phyloP scores from a whole-genome alignment of 2,797 vertebrate genomes.

The Otolemur crassicaudatus region DNA sequence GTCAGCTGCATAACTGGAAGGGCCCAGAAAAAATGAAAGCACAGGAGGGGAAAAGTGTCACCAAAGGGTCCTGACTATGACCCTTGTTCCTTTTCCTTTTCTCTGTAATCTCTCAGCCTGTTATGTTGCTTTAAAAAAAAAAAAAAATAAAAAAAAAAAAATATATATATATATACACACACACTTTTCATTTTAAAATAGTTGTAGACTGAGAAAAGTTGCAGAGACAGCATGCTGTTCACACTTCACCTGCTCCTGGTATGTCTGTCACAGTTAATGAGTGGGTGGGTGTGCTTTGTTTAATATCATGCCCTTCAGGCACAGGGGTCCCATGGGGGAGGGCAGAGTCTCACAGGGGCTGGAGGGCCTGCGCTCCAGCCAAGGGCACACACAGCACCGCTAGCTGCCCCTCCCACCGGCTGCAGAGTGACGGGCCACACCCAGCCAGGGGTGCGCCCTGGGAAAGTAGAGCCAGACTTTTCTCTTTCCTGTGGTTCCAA shows the following conservation, averaged over 20 bases:
- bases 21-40: neutral
- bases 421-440: neutral
- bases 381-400: neutral
- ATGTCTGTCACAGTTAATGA: neutral
- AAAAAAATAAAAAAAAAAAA: no score
- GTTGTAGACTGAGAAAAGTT: neutral
- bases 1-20: neutral
- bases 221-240: neutral
- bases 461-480: neutral
- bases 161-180: no score
- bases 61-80: neutral
- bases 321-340: neutral
- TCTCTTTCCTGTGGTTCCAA: neutral
- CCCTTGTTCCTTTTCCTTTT: neutral
- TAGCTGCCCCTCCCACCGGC: neutral
- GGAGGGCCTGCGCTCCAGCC: neutral
- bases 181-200: slow-evolving; percentile 34
- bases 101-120: neutral
- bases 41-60: neutral
- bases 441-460: neutral
- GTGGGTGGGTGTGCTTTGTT: neutral
- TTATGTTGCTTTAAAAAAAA: neutral
- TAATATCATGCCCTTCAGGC: neutral
- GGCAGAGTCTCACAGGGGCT: neutral
- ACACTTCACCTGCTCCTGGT: neutral